These are phyloP conservation scores for Dryas iulia DNA, from an alignment of 1,140 invertebrate genomes.

Conservation along the genomic window DNA sequence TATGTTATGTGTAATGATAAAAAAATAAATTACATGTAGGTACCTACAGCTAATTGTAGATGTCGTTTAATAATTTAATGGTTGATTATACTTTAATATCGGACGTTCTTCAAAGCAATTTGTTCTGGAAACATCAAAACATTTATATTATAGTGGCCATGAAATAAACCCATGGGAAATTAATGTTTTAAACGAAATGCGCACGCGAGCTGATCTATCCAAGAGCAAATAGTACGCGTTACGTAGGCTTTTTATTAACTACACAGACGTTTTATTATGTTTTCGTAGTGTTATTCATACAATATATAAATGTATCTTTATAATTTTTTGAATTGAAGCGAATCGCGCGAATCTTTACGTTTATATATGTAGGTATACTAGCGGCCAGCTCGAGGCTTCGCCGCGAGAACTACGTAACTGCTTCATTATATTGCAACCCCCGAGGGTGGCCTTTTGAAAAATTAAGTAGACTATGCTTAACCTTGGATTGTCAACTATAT, in stretches of 20 bases:
- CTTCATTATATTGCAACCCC: too few relatives aligned
- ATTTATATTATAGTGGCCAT: background rate
- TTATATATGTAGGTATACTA: too few relatives aligned
- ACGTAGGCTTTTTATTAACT: conserved; percentile 6
- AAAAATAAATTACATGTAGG: background rate
- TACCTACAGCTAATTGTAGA: background rate
- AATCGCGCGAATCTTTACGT: too few relatives aligned
- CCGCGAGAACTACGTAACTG: too few relatives aligned
- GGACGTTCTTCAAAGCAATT: background rate
- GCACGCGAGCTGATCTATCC: conserved; percentile 13
- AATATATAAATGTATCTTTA: too few relatives aligned
- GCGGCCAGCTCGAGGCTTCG: too few relatives aligned
- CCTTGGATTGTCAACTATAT: too few relatives aligned
- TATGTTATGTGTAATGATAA: background rate
- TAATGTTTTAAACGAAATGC: conserved; percentile 10
- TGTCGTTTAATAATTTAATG: background rate
- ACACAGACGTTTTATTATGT: background rate
- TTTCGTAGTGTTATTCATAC: too few relatives aligned
- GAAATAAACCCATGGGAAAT: conserved; percentile 12
- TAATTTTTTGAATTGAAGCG: too few relatives aligned
- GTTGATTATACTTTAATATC: background rate
- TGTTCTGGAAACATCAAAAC: background rate
- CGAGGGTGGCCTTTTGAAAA: too few relatives aligned
- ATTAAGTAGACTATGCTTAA: too few relatives aligned
- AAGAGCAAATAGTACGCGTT: conserved; percentile 4